A percentile compares a stretch with the other conserved stretches of the same genome.
phyloP scores from a whole-genome alignment of 2,113 vertebrate species.

The Apodemus speciosus region DNA sequence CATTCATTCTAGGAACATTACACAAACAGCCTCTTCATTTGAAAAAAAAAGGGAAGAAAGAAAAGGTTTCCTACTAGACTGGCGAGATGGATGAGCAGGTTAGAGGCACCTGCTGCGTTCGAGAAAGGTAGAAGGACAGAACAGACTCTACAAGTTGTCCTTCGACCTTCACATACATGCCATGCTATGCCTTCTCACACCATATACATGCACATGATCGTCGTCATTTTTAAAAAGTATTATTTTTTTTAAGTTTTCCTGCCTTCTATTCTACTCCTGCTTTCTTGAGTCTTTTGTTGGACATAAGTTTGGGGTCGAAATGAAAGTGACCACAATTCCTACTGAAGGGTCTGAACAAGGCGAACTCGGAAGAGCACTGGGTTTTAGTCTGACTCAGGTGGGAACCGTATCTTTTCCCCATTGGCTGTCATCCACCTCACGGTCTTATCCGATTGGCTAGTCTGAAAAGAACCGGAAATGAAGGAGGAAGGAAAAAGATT shows the following conservation, averaged over 20 bases:
- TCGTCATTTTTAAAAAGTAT: neutral
- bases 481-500: neutral
- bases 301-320: neutral
- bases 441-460: neutral
- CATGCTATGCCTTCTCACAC: neutral
- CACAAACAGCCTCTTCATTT: neutral
- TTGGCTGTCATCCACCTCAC: neutral
- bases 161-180: neutral
- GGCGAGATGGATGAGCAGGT: neutral
- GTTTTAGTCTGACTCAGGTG: neutral
- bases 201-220: neutral
- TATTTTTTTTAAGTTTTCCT: neutral
- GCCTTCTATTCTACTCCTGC: neutral
- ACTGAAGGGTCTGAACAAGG: no score
- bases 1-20: neutral
- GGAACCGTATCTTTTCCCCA: neutral
- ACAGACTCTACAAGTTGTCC: neutral
- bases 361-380: neutral
- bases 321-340: neutral
- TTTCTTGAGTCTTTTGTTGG: neutral
- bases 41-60: neutral
- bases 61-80: neutral
- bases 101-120: neutral
- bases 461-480: neutral
- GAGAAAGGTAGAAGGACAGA: neutral